These are phyloP conservation scores for Xyrichtys novacula DNA, from an alignment of 2,797 vertebrate species.

Conservation along the genomic window DNA sequence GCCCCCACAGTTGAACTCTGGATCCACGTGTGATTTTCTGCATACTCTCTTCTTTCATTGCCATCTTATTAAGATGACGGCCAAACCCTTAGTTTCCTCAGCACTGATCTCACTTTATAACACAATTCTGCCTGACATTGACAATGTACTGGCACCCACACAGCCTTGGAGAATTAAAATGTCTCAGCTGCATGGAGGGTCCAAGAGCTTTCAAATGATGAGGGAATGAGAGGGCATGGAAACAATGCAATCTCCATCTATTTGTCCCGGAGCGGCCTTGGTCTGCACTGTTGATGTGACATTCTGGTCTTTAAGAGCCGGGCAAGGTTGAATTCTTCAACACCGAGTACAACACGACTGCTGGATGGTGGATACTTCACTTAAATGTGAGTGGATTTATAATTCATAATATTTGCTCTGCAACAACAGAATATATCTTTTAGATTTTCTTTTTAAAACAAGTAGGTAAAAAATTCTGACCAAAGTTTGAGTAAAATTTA, in stretches of 20 bases:
- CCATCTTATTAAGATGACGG: slow-evolving; percentile 53
- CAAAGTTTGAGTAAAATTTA: background rate
- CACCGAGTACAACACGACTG: slow-evolving; percentile 46
- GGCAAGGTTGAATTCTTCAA: slow-evolving; percentile 57
- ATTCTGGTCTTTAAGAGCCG: slow-evolving; percentile 52
- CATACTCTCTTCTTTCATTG: slow-evolving; percentile 11
- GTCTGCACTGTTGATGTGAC: slow-evolving; percentile 43
- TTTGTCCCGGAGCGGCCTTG: slow-evolving; percentile 41
- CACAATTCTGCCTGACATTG: slow-evolving; percentile 35
- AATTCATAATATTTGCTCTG: background rate
- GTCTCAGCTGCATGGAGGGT: slow-evolving; percentile 30
- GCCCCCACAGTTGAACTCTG: slow-evolving; percentile 14
- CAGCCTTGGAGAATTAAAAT: slow-evolving; percentile 44
- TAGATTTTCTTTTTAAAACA: background rate
- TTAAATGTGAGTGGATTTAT: slow-evolving; percentile 8
- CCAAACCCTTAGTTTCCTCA: slow-evolving; percentile 49
- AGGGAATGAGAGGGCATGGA: slow-evolving; percentile 37
- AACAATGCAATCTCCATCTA: slow-evolving; percentile 55
- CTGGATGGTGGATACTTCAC: slow-evolving; percentile 34
- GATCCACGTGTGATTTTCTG: slow-evolving; percentile 10
- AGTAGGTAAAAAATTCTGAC: background rate
- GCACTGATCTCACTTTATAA: slow-evolving; percentile 56
- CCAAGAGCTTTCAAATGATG: slow-evolving; percentile 27
- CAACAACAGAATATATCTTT: background rate
- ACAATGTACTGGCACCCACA: slow-evolving; percentile 22